Conservation (phyloP, 2,888 invertebrate species). For the Alloscopus bannaensis region DNA sequence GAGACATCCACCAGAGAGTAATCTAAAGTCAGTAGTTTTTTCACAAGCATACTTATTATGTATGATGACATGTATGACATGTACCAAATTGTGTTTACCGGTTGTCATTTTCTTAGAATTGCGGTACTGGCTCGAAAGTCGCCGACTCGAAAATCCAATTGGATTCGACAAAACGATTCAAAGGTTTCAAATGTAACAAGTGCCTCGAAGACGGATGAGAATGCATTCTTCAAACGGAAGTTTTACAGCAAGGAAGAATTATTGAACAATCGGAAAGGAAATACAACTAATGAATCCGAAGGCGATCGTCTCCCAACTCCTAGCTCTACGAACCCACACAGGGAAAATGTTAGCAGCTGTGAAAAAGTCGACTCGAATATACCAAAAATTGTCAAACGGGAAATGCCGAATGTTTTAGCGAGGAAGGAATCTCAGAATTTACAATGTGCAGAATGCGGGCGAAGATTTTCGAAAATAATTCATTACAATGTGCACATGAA, state of each 20-base stretch:
- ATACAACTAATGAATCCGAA: background rate
- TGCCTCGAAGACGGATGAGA: background rate
- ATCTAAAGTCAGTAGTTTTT: no score
- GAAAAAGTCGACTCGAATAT: no score
- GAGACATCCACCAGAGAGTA: no score
- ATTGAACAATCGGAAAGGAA: conserved; percentile 10
- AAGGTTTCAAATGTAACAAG: background rate
- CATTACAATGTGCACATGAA: conserved; percentile 45
- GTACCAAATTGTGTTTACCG: background rate
- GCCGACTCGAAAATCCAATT: background rate
- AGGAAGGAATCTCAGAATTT: no score
- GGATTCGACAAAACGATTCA: background rate
- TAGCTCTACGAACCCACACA: no score
- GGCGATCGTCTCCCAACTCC: no score
- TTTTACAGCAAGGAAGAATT: conserved; percentile 29
- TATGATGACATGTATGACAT: background rate
- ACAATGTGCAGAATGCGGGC: conserved; percentile 45
- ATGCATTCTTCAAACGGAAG: conserved; percentile 16
- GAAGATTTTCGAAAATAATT: conserved; percentile 36
- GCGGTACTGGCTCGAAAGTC: background rate
- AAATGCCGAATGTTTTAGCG: background rate
- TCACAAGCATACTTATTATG: background rate
- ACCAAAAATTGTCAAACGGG: background rate
- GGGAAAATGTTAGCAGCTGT: no score
- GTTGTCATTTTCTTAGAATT: no score